Base-by-base conservation (phyloP, 1,140 invertebrate genomes). In the Eubasilissa regina region DNA sequence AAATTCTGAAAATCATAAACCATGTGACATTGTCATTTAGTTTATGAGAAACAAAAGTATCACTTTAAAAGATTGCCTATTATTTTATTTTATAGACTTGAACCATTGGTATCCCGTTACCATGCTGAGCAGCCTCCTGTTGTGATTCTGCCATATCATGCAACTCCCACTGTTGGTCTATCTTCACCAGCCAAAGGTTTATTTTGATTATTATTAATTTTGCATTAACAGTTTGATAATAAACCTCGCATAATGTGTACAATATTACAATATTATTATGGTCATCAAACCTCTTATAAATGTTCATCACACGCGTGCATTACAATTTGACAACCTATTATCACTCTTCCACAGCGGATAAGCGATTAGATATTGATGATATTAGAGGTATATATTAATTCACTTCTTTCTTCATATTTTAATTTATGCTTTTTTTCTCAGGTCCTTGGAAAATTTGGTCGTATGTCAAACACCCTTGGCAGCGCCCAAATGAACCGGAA, bases 121-220 rank as follows among this genome's bases (percentile, higher is more conserved):
- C 95, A 94, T 82, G 87, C 90, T 48, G 91, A 92, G 84, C 91
- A 95, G 72, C 90, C 92, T 73, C 94, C 94, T 48, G 86, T 95
- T 72, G 86, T 90, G 44, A 92, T 95, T 79, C 91, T 92, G 73
- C 88, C 92, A 6, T 92, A 92, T 82, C 87, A 89, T 13, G 87
- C 86, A 53, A 82, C 85, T 11, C 70, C 74, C 11, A 75, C 75
- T 3, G 78, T 55, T 17, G 43, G 56, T 35, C 79, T 80, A 51
- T 60, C 78, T 25, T 82, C 81, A 12, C 81, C 81, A 19, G 81
- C 81, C n/a, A 83, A 79, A 79, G 81, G 81, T 82, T 66, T 66
- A 8, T 17, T 66, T n/a, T 35, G 12, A 43, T 45, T 66, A 21
- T 66, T 53, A 35, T 35, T 35, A 35, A 35, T 35, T 35, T 3